These are phyloP conservation scores for Acyrthosiphon pisum DNA, from an alignment of 1,140 invertebrate species.

Conservation along the genomic window DNA sequence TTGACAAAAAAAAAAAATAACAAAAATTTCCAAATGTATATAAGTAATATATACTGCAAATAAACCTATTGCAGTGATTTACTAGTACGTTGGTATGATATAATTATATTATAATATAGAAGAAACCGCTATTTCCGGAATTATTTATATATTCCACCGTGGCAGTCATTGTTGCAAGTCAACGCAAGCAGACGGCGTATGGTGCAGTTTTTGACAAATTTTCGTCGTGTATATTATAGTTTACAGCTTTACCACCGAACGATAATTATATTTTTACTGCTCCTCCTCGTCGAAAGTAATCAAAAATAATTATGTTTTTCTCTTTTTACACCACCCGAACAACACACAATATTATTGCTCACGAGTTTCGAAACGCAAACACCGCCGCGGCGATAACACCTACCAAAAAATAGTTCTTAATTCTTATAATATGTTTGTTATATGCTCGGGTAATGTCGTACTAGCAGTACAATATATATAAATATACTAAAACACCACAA, in stretches of 20 bases:
- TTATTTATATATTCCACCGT: background rate
- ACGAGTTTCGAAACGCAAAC: conserved; percentile 3
- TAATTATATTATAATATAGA: background rate
- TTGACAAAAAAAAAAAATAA: background rate
- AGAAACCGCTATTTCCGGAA: background rate
- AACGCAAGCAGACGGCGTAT: background rate
- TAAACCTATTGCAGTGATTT: background rate
- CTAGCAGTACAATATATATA: background rate
- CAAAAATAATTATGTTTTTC: background rate
- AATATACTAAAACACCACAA: background rate
- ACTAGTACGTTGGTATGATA: background rate
- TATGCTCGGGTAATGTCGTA: background rate
- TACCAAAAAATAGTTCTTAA: background rate
- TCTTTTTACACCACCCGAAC: background rate
- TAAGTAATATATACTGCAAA: background rate
- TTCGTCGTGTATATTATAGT: background rate
- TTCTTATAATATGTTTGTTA: background rate
- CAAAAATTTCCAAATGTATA: background rate
- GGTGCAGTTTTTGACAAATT: background rate
- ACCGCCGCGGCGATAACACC: background rate
- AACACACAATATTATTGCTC: background rate
- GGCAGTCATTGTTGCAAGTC: background rate
- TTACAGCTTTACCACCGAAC: background rate
- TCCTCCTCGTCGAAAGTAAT: background rate
- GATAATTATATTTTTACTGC: background rate